Evolutionary conservation across 2,888 invertebrate species (phyloP).

Genomic region (Trissolcus brochymenae): DNA sequence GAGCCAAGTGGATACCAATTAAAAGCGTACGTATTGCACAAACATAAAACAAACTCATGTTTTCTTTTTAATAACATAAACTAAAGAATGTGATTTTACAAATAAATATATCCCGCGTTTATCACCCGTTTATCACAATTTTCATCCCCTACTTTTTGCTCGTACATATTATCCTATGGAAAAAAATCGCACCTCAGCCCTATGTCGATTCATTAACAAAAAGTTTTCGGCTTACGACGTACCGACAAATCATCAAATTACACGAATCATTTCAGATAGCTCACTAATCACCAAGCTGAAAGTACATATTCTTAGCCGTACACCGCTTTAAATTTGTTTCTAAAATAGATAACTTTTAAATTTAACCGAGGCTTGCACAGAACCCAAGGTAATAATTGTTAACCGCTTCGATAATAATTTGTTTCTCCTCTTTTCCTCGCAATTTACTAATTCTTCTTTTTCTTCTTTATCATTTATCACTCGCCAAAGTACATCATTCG

Average conservation of each 20-base stretch:
- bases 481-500: conserved; percentile 19
- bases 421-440: not conserved
- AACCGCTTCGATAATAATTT: conserved; percentile 49
- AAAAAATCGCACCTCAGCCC: conserved; percentile 41
- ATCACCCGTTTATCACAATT: conserved; percentile 51
- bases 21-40: conserved; percentile 50
- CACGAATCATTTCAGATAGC: conserved; percentile 60
- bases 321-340: conserved; percentile 66
- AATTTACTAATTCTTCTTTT: conserved; percentile 25
- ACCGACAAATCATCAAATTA: conserved; percentile 62
- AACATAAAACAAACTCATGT: conserved; percentile 6
- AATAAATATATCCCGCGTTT: conserved; percentile 29
- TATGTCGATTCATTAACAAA: conserved; percentile 10
- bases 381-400: conserved; percentile 68
- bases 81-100: conserved; percentile 27
- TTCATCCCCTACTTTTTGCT: conserved; percentile 12
- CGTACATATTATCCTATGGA: conserved; percentile 8
- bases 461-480: conserved; percentile 20
- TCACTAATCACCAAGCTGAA: conserved; percentile 55
- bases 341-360: conserved; percentile 69
- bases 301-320: conserved; percentile 61
- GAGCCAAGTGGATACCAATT: conserved; percentile 22
- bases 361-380: conserved; percentile 72
- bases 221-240: conserved; percentile 41
- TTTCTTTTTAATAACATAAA: no score